Base-by-base conservation (phyloP, 2,113 vertebrate genomes). In the Myrmophylax atrothorax region DNA sequence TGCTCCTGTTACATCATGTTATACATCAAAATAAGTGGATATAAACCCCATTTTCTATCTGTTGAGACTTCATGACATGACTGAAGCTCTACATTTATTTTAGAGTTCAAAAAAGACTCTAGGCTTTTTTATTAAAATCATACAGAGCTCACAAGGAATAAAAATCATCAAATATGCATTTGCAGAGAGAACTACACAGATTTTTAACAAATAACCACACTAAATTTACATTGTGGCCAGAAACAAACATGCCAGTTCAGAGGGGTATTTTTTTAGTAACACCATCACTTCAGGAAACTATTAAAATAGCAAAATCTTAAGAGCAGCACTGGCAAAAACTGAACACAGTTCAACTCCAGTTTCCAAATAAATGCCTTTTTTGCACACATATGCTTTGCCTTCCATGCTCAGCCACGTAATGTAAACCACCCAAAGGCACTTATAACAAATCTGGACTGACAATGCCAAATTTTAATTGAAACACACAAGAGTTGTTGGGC, bases 391-490 rank as follows among this genome's bases (percentile, higher is more conserved):
- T 26, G 55, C 80, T 82, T 83, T 84, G 75, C 86, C 35, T 93
- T 93, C 84, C 59, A 2, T 89, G 77, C 69, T 94, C 83, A 66
- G 42, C 47, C 87, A 68, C 83, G 59, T 69, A 91, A 82, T 23
- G 42, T 75, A 81, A 94, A 91, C 75, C 86, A 70, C 58, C 82
- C 55, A 91, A 87, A 37, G 56, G 58, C 59, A 91, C 38, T 84
- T 53, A 24, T 2, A 90, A 69, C 67, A 92, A 56, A 91, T 84
- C 56, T 67, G 60, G 94, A 85, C 60, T 68, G 75, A 89, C 67
- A 91, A 63, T 5, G 14, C 67, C 90, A 88, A 74, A 85, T 90
- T 84, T 90, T 90, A 93, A 92, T 81, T 83, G 82, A 94, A 96
- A 93, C 59, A 86, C 72, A 35, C 0, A 0, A 95, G 66, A 91